These are phyloP conservation scores for Atlantisia rogersi DNA, from an alignment of 2,113 vertebrate species.

Conservation along the genomic window DNA sequence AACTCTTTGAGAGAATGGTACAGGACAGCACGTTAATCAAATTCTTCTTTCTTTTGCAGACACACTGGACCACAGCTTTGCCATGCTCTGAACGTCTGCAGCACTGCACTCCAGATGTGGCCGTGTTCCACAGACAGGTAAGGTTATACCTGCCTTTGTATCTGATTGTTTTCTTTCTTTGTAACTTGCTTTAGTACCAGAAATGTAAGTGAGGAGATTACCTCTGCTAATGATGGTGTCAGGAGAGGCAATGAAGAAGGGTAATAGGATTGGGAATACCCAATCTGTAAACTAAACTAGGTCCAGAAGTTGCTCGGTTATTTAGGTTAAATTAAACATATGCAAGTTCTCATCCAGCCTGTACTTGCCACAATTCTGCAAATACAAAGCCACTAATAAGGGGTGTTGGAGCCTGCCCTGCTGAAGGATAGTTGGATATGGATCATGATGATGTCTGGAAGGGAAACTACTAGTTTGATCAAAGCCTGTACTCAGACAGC, in stretches of 20 bases:
- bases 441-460: conserved; percentile 50
- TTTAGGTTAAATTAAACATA: conserved; percentile 35
- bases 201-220: not conserved
- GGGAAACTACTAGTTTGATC: conserved; percentile 62
- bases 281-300: not conserved
- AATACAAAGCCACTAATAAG: conserved; percentile 50
- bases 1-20: not conserved
- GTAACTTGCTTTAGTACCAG: not conserved
- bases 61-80: not conserved
- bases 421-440: conserved; percentile 61
- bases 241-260: not conserved
- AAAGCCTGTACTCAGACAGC: conserved; percentile 39
- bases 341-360: conserved; percentile 36
- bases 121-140: conserved; percentile 1
- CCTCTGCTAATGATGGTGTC: not conserved
- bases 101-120: not conserved
- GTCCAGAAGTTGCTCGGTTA: not conserved
- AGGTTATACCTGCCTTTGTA: not conserved
- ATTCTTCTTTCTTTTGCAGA: not conserved
- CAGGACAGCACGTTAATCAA: not conserved
- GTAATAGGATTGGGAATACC: not conserved
- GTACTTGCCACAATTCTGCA: conserved; percentile 56
- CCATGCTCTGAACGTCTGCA: not conserved
- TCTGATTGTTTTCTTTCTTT: not conserved
- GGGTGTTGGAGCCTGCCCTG: conserved; percentile 49